A percentile compares a stretch with the other conserved stretches of the same genome.
phyloP scores from a whole-genome alignment of 1,140 invertebrate genomes.

The Rhyzopertha dominica region DNA sequence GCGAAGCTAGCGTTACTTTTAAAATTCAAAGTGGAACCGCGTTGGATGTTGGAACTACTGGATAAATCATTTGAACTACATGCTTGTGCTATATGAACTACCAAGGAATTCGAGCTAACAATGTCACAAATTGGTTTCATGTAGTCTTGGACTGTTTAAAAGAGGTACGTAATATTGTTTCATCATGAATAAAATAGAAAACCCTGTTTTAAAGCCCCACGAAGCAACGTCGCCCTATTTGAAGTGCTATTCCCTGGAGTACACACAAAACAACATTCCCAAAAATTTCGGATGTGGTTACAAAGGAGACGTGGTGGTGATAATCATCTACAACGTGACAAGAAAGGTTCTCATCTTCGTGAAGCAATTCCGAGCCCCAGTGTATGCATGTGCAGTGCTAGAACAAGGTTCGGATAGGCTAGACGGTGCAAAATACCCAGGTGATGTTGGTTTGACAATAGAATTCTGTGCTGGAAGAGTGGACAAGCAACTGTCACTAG shows the following conservation, averaged over 20 bases:
- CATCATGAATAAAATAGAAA: conserved; percentile 37
- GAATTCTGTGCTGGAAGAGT: conserved; percentile 93
- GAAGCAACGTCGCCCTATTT: conserved; percentile 67
- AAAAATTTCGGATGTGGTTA: conserved; percentile 67
- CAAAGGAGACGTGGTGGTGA: conserved; percentile 71
- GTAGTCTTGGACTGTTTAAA: no score
- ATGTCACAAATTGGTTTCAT: no score
- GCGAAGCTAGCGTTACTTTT: no score
- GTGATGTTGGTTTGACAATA: conserved; percentile 67
- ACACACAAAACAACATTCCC: conserved; percentile 59
- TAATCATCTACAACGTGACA: conserved; percentile 76
- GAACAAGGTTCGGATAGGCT: conserved; percentile 51
- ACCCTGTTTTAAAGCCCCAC: conserved; percentile 46
- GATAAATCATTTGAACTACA: no score
- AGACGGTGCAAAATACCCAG: conserved; percentile 66
- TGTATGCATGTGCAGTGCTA: conserved; percentile 28
- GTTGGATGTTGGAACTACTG: no score
- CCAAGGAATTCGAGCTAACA: no score
- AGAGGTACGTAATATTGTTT: no score
- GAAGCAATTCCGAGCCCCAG: conserved; percentile 77
- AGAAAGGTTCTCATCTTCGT: conserved; percentile 76
- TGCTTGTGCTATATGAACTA: no score
- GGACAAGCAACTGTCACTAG: conserved; percentile 71
- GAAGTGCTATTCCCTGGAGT: conserved; percentile 63
- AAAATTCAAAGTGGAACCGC: no score